Evolutionary conservation across 2,797 vertebrate genomes (phyloP).

Genomic region (Propithecus deckenii): DNA sequence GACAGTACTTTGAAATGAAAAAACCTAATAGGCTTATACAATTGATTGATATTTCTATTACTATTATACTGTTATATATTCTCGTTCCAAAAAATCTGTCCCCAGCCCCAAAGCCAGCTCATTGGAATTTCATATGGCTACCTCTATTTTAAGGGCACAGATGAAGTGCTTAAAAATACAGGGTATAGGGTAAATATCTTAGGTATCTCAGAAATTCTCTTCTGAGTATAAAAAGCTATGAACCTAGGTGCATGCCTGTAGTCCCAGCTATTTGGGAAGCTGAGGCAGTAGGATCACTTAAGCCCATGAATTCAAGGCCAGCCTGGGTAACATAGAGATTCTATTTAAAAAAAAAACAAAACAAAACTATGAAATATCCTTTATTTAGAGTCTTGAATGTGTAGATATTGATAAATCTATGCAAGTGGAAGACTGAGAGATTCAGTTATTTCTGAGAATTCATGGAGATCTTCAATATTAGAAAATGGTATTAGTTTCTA

Average conservation of each 20-base stretch:
- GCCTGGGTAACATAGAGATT: too few species aligned
- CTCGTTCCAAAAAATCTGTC: neutral
- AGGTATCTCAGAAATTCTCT: neutral
- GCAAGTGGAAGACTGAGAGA: neutral
- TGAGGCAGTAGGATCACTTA: too few species aligned
- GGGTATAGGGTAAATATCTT: neutral
- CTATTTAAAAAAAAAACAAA: too few species aligned
- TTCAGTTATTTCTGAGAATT: neutral
- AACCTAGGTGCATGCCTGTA: neutral
- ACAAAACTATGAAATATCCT: neutral
- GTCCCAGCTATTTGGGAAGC: too few species aligned
- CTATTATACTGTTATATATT: neutral
- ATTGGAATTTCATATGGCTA: neutral
- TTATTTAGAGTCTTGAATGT: neutral
- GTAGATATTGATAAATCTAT: neutral
- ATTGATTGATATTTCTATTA: neutral
- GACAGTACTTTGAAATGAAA: conserved; percentile 8
- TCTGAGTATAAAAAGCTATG: conserved; percentile 8
- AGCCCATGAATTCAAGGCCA: too few species aligned
- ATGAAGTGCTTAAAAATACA: neutral
- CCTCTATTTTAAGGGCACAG: neutral
- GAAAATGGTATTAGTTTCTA: neutral
- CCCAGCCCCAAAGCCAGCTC: neutral
- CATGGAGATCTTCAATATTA: neutral
- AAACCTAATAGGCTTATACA: neutral